Evolutionary conservation across 2,113 vertebrate genomes (phyloP).

Genomic region (Conger conger): DNA sequence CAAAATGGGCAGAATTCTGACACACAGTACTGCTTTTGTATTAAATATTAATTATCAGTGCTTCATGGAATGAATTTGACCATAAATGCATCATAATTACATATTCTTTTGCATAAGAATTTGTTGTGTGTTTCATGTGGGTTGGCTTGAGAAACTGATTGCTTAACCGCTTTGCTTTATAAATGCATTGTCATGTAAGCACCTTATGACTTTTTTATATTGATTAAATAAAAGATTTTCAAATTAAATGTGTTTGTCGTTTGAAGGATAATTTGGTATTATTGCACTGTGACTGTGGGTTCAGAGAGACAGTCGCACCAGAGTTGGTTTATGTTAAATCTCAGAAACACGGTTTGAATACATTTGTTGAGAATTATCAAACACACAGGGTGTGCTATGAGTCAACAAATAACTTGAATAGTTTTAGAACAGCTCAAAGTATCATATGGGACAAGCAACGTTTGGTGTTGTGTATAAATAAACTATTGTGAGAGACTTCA

Average conservation of each 20-base stretch:
- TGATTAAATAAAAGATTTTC: neutral
- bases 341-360: neutral
- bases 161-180: neutral
- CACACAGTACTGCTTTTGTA: too few relatives aligned
- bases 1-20: too few relatives aligned
- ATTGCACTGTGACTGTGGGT: neutral
- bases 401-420: too few relatives aligned
- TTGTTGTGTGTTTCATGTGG: neutral
- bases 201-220: neutral
- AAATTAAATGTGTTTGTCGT: neutral
- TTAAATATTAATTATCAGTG: too few relatives aligned
- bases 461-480: too few relatives aligned
- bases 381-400: too few relatives aligned
- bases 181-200: neutral
- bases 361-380: neutral
- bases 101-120: neutral
- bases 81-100: too few relatives aligned
- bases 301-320: neutral
- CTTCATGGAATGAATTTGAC: too few relatives aligned
- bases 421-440: too few relatives aligned
- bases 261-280: neutral
- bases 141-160: neutral
- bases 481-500: too few relatives aligned
- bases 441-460: too few relatives aligned
- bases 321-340: neutral